phyloP scores from a whole-genome alignment of 2,797 vertebrate species.

The Coreius guichenoti region DNA sequence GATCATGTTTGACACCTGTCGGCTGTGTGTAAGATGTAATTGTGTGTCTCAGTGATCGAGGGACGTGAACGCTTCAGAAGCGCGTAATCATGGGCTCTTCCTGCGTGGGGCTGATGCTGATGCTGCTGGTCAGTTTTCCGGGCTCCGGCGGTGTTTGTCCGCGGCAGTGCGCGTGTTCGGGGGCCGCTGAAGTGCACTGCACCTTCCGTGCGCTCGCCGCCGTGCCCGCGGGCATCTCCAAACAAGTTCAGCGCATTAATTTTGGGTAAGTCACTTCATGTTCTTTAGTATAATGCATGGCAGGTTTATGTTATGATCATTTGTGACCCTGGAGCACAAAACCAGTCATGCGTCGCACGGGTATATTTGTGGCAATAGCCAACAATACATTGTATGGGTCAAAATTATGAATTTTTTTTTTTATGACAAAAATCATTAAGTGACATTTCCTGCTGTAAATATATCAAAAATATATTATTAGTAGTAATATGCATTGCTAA shows the following conservation, averaged over 20 bases:
- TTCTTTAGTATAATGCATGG: neutral
- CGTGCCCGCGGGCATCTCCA: slow-evolving; percentile 82
- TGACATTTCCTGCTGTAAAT: too few species aligned
- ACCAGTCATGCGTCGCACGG: too few species aligned
- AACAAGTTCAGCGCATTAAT: slow-evolving; percentile 88
- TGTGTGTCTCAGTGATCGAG: slow-evolving; percentile 1
- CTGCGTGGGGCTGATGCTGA: slow-evolving; percentile 60
- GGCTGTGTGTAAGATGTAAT: neutral
- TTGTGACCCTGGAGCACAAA: too few species aligned
- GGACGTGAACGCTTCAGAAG: neutral
- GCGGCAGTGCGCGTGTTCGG: slow-evolving; percentile 89
- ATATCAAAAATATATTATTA: too few species aligned
- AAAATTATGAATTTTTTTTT: too few species aligned
- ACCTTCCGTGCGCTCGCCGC: slow-evolving; percentile 89
- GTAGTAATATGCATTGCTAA: too few species aligned
- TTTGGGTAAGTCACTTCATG: slow-evolving; percentile 80
- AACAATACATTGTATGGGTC: too few species aligned
- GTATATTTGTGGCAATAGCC: too few species aligned
- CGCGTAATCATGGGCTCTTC: neutral
- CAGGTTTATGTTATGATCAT: neutral
- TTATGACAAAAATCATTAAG: too few species aligned
- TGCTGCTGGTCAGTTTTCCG: slow-evolving; percentile 68
- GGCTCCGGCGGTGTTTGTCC: slow-evolving; percentile 77
- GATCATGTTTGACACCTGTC: neutral
- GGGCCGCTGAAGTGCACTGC: slow-evolving; percentile 92